Conservation (phyloP, 2,888 invertebrate genomes). For the Syritta pipiens region DNA sequence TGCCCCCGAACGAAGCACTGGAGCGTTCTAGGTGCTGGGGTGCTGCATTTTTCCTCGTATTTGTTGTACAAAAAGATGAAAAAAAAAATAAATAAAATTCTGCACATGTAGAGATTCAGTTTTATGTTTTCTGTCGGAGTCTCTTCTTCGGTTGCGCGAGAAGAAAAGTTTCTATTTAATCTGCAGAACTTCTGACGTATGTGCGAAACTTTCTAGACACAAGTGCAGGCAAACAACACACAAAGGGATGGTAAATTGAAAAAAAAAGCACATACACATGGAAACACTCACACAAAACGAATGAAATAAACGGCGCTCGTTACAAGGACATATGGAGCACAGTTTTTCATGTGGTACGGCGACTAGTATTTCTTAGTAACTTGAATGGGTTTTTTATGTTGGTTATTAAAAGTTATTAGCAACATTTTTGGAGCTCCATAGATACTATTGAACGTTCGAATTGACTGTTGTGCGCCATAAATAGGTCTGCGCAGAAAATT, state of each 20-base stretch:
- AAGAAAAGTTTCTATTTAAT: conserved; percentile 30
- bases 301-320: background rate
- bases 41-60: background rate
- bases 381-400: conserved; percentile 1
- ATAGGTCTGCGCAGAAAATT: too few species aligned
- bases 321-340: background rate
- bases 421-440: conserved; percentile 5
- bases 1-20: conserved; percentile 7
- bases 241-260: background rate
- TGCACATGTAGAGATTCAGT: background rate
- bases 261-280: background rate
- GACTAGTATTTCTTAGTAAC: background rate
- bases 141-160: background rate
- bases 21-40: background rate
- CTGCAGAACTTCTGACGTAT: conserved; percentile 34
- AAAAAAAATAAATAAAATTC: too few species aligned
- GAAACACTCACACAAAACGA: background rate
- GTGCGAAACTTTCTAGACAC: conserved; percentile 51
- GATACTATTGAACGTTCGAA: conserved; percentile 6
- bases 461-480: too few species aligned
- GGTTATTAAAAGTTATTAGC: conserved; percentile 37
- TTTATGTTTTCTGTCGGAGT: background rate
- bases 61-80: too few species aligned
- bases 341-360: conserved; percentile 1
- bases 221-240: conserved; percentile 29